Base-by-base conservation (phyloP, 2,797 vertebrate species). In the Hypotaenidia philippensis region DNA sequence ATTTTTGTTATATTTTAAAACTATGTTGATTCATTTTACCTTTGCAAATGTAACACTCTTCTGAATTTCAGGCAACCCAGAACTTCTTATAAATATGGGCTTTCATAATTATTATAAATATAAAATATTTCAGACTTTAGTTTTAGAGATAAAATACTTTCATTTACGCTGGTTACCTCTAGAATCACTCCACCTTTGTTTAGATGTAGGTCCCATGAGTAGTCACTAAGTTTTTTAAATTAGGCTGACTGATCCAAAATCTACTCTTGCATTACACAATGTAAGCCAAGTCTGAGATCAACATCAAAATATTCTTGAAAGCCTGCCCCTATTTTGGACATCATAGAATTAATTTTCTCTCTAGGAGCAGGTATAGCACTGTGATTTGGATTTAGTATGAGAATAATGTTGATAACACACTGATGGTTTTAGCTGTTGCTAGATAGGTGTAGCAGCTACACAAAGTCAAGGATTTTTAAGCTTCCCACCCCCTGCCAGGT, bases 21-120 rank as follows among this genome's bases (percentile, higher is more conserved):
- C 47, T 41, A 71, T 64, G 38, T 45, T 94, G 34, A 92, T 90
- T 96, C 75, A 81, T 97, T 96, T 91, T 88, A 96, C 70, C 75
- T 93, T 81, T 95, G 89, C 52, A 94, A 96, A 96, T 97, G 78
- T 91, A 79, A 82, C 94, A 82, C 79, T 78, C 93, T 80, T 95
- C 65, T 71, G 52, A 89, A 93, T 89, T 94, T 90, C 44, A 38
- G 75, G 92, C 63, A 52, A 92, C 34, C 64, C 41, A 91, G 88
- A 95, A 52, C 56, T 78, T 68, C 56, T 78, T 68, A 31, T 38
- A 70, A 87, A 85, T 44, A 69, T 3, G 5, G 32, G 11, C 10
- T 74, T 83, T 77, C 27, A 19, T 49, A 56, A 50, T 68, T 47
- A 34, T 70, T 80, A 56, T 8, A 32, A 89, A 65, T 31, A 64